phyloP scores from a whole-genome alignment of 2,797 vertebrate species.

The Sebastes diaconus region DNA sequence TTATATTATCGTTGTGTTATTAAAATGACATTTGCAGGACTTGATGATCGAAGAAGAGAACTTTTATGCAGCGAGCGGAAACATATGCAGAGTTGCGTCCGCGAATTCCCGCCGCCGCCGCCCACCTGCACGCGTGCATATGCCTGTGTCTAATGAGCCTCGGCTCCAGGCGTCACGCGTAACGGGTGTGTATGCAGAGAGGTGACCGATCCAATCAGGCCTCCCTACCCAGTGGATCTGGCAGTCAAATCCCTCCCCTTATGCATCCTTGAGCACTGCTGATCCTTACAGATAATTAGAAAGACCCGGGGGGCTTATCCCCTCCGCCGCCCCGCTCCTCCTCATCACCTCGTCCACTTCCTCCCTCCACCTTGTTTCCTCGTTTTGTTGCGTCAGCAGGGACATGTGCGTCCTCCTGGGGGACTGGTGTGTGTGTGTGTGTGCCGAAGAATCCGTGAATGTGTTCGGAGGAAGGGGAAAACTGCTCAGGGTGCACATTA shows the following conservation, averaged over 20 bases:
- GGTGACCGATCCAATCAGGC: slow-evolving; percentile 74
- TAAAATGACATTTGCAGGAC: slow-evolving; percentile 1
- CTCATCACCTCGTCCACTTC: slow-evolving; percentile 19
- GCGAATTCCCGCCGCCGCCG: background rate
- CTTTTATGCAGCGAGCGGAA: background rate
- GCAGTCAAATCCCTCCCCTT: slow-evolving; percentile 67
- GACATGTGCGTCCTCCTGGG: slow-evolving; percentile 33
- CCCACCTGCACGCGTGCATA: slow-evolving; percentile 16
- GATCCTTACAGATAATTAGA: slow-evolving; percentile 80
- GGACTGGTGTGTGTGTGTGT: background rate
- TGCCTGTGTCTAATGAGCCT: slow-evolving; percentile 59
- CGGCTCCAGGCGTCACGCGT: slow-evolving; percentile 16
- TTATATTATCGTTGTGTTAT: background rate
- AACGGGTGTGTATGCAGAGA: slow-evolving; percentile 41
- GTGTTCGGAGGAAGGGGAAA: background rate
- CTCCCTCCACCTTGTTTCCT: background rate
- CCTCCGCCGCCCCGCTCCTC: slow-evolving; percentile 11
- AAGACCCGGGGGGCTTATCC: slow-evolving; percentile 68
- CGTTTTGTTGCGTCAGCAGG: slow-evolving; percentile 72
- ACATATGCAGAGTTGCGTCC: background rate
- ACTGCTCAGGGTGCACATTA: slow-evolving; percentile 41
- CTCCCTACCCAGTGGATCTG: slow-evolving; percentile 57
- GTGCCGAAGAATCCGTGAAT: background rate
- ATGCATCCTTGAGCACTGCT: slow-evolving; percentile 74
- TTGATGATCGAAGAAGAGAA: background rate